Base-by-base conservation (phyloP, 2,888 invertebrate species). In the Platycheirus albimanus region DNA sequence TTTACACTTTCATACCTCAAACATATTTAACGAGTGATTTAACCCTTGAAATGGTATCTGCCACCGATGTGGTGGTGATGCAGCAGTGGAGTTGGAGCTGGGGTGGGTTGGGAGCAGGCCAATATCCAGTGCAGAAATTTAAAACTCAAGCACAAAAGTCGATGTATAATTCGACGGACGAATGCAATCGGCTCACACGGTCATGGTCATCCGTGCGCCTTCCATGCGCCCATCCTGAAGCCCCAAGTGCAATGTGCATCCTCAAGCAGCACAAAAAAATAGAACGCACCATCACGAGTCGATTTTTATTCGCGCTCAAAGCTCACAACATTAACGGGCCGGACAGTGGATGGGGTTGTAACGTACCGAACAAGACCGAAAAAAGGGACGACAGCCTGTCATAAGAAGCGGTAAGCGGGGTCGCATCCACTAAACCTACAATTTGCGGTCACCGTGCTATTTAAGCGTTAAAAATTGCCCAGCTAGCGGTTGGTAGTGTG, bases 11-110 rank as follows among this genome's bases (percentile, higher is more conserved):
- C 75, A 79, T 84, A 70, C 84, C 84, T 79, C 79, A 75, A 84
- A 79, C 84, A 84, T 84, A 84, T 84, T 84, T 84, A 84, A 84
- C 84, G 75, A 84, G 84, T 79, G 84, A 84, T 79, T 84, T 75
- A 84, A 84, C 84, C 79, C 79, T 69, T 66, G 70, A 36, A 84
- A 79, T 33, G 72, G 41, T 72, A 83, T 67, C 72, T 69, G 75
- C 47, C 61, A 74, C 52, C 30, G 79, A n/a, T n/a, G 20, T 63
- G 38, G 54, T 38, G 49, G 51, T 33, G 33, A 67, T 71, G 43
- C 17, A 54, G 30, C 0, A 30, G 13, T 13, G 8, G n/a, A 30
- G 24, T 33, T 11, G 11, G 7, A 10, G n/a, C n/a, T n/a, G 4
- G 36, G 20, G 7, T 15, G 36, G 0, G 41, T n/a, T 38, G 15